Evolutionary conservation across 2,888 invertebrate genomes (phyloP).

Genomic region (Acronicta leporina): DNA sequence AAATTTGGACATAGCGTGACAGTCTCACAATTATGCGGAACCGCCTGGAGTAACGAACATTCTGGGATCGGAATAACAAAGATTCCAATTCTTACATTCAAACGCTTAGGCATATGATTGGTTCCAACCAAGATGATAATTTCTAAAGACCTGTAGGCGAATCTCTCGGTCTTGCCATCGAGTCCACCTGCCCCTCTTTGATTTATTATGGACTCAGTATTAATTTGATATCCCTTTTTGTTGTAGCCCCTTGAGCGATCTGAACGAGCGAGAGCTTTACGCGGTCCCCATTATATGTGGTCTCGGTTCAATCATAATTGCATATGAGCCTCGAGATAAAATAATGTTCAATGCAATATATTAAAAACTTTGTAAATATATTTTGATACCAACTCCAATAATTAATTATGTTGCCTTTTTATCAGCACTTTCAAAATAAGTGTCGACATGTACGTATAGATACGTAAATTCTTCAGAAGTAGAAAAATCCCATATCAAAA

Average conservation of each 20-base stretch:
- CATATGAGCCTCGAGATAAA: constrained; percentile 83
- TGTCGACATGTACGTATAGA: no score
- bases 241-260: constrained; percentile 86
- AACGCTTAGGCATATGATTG: constrained; percentile 57
- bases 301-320: constrained; percentile 86
- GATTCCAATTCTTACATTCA: constrained; percentile 66
- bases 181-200: constrained; percentile 87
- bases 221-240: constrained; percentile 89
- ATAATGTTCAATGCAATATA: constrained; percentile 76
- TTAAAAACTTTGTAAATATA: constrained; percentile 58
- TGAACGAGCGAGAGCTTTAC: constrained; percentile 78
- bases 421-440: neutral
- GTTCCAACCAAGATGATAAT: constrained; percentile 73
- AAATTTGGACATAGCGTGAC: constrained; percentile 68
- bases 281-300: constrained; percentile 85
- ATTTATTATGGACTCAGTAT: constrained; percentile 89
- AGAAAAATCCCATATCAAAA: no score
- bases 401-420: constrained; percentile 23
- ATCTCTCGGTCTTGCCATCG: constrained; percentile 80
- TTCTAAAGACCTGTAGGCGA: constrained; percentile 86
- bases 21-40: constrained; percentile 54
- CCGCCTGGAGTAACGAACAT: constrained; percentile 58
- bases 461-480: no score
- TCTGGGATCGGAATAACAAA: constrained; percentile 68
- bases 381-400: constrained; percentile 22